phyloP scores from a whole-genome alignment of 92 coral and sea anemone species.

The Diadumene lineata region DNA sequence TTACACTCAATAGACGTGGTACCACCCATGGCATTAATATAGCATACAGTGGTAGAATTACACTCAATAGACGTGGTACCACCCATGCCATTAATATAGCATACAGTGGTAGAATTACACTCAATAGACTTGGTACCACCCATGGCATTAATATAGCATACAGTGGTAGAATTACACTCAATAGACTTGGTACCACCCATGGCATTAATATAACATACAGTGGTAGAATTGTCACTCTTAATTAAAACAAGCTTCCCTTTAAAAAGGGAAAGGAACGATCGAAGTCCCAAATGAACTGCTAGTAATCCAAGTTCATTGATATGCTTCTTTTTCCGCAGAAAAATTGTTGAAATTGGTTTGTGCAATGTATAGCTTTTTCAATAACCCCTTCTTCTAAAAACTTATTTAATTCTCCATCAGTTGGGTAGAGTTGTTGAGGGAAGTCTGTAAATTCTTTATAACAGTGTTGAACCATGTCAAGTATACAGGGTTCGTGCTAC shows the following conservation, averaged over 20 bases:
- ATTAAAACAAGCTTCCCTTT: conserved; percentile 33
- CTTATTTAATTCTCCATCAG: too few relatives aligned
- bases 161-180: conserved; percentile 26
- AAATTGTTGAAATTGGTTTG: too few relatives aligned
- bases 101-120: conserved; percentile 27
- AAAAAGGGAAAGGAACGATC: conserved; percentile 3
- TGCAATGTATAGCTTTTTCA: too few relatives aligned
- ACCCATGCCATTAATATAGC: conserved; percentile 48
- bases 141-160: conserved; percentile 42
- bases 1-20: conserved; percentile 44
- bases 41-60: conserved; percentile 26
- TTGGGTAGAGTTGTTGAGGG: too few relatives aligned
- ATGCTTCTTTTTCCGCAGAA: too few relatives aligned
- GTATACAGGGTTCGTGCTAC: conserved; percentile 13
- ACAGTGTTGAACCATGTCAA: too few relatives aligned
- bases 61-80: conserved; percentile 46
- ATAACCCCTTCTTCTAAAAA: too few relatives aligned
- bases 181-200: conserved; percentile 57
- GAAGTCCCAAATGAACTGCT: conserved; percentile 12
- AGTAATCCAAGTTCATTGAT: conserved; percentile 23
- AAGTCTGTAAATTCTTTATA: too few relatives aligned
- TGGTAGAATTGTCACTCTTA: conserved; percentile 38
- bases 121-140: conserved; percentile 51
- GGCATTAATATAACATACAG: conserved; percentile 35
- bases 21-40: conserved; percentile 53